Evolutionary conservation across 2,113 vertebrate genomes (phyloP).

Genomic region (Platycercus adscitus): DNA sequence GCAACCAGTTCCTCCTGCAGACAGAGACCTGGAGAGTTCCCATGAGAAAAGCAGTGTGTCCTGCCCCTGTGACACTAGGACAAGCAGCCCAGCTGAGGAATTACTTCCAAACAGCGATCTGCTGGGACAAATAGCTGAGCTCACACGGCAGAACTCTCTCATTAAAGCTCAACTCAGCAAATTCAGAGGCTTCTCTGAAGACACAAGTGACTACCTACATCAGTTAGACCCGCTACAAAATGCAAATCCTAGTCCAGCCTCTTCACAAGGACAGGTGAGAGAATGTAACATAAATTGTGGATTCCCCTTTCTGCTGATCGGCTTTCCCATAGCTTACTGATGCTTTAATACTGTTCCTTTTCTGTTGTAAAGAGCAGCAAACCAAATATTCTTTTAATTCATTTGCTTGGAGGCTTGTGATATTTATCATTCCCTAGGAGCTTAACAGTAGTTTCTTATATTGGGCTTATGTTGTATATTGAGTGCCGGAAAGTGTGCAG

Average conservation of each 20-base stretch:
- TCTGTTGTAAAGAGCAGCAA: neutral
- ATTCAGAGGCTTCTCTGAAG: conserved; percentile 27
- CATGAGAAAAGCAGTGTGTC: neutral
- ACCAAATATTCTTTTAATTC: neutral
- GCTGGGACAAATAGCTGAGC: conserved; percentile 79
- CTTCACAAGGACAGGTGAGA: conserved; percentile 53
- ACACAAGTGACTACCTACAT: conserved; percentile 20
- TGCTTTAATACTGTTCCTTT: neutral
- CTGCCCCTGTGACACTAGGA: neutral
- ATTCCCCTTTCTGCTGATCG: neutral
- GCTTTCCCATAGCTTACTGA: neutral
- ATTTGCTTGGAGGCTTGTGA: neutral
- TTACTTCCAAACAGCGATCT: conserved; percentile 67
- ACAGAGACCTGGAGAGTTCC: conserved; percentile 42
- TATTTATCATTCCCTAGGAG: neutral
- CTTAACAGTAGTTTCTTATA: neutral
- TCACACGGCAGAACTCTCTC: conserved; percentile 82
- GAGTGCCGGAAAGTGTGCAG: neutral
- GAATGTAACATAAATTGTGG: neutral
- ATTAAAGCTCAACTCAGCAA: conserved; percentile 81
- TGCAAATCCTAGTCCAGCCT: neutral
- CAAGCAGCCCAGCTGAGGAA: neutral
- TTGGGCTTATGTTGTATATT: neutral
- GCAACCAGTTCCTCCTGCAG: conserved; percentile 19
- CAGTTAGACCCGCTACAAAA: conserved; percentile 4